phyloP scores from a whole-genome alignment of 2,888 invertebrate species.

The Parnassius apollo region DNA sequence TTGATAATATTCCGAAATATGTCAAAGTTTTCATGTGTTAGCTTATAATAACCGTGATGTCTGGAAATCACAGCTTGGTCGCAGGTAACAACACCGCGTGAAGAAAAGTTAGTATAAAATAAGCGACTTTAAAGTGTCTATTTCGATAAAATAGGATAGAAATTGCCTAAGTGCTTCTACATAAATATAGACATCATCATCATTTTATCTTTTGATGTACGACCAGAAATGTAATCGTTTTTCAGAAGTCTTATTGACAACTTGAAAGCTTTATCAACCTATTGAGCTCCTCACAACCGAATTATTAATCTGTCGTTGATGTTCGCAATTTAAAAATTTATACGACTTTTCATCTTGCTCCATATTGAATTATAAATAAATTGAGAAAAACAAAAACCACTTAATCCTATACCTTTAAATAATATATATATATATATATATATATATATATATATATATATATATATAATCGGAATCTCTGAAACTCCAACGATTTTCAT shows the following conservation, averaged over 20 bases:
- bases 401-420: too few relatives aligned
- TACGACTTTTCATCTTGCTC: constrained; percentile 21
- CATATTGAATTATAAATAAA: too few relatives aligned
- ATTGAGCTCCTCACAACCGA: constrained; percentile 61
- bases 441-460: too few relatives aligned
- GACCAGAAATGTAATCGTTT: constrained; percentile 63
- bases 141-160: constrained; percentile 19
- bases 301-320: constrained; percentile 65
- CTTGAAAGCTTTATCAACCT: constrained; percentile 62
- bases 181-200: constrained; percentile 27
- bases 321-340: constrained; percentile 51
- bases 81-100: too few relatives aligned
- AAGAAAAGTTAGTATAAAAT: neutral
- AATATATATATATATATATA: too few relatives aligned
- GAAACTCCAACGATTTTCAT: too few relatives aligned
- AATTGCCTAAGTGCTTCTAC: constrained; percentile 17
- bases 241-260: constrained; percentile 65
- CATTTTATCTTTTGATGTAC: constrained; percentile 36
- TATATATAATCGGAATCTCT: too few relatives aligned
- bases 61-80: too few relatives aligned
- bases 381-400: too few relatives aligned
- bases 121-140: neutral
- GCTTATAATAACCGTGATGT: too few relatives aligned
- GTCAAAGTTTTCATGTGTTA: too few relatives aligned
- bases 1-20: too few relatives aligned